Conservation (phyloP, 2,113 vertebrate species). For the Cinclus cinclus region DNA sequence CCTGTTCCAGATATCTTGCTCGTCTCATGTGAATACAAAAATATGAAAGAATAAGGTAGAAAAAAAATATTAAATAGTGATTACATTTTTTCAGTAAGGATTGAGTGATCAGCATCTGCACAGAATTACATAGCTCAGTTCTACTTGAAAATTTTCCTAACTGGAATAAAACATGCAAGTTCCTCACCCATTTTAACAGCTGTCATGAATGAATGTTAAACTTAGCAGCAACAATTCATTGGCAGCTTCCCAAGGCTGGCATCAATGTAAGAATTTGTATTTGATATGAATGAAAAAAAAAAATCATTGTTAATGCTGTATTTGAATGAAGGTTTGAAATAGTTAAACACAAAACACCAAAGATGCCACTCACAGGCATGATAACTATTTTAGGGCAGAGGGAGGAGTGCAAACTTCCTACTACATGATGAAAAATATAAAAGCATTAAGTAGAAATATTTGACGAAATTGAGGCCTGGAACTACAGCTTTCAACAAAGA, state of each 20-base stretch:
- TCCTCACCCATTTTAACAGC: slow-evolving; percentile 8
- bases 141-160: not conserved
- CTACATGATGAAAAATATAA: not conserved
- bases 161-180: slow-evolving; percentile 31
- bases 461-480: not conserved
- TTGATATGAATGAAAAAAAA: not conserved
- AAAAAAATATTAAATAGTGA: not conserved
- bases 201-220: slow-evolving; percentile 1
- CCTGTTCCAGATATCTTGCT: not conserved
- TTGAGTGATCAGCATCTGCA: not conserved
- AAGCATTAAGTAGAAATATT: not conserved
- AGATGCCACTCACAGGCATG: not conserved
- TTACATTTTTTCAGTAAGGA: not conserved
- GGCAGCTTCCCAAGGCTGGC: slow-evolving; percentile 32
- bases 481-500: not conserved
- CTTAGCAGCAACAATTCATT: slow-evolving; percentile 5
- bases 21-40: not conserved
- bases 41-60: not conserved
- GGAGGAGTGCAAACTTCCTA: not conserved
- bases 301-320: not conserved
- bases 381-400: not conserved
- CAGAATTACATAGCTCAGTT: not conserved
- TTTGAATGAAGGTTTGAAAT: not conserved
- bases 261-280: slow-evolving; percentile 7
- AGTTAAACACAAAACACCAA: not conserved